phyloP scores from a whole-genome alignment of 2,113 vertebrate species.

The Amphilophus citrinellus region DNA sequence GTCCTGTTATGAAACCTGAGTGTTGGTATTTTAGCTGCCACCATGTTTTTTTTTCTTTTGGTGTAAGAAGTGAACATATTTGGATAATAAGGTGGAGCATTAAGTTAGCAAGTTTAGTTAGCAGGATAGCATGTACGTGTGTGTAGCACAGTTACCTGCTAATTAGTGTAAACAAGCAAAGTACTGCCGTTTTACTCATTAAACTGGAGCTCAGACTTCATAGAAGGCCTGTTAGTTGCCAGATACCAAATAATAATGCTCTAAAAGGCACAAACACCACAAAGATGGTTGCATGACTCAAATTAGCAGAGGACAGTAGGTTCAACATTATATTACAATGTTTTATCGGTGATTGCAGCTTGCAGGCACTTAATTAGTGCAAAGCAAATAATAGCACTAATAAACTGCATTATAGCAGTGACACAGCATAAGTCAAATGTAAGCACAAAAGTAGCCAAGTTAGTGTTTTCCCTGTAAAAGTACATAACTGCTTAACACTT shows the following conservation, averaged over 20 bases:
- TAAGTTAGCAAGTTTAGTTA: no score
- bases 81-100: not conserved
- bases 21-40: not conserved
- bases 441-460: not conserved
- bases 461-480: not conserved
- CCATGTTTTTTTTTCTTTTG: not conserved
- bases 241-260: not conserved
- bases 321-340: no score
- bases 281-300: not conserved
- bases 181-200: no score
- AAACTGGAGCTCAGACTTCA: not conserved
- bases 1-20: not conserved
- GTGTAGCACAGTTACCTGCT: no score
- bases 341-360: no score
- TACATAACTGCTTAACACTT: fast-evolving
- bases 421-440: not conserved
- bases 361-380: not conserved
- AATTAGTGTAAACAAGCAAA: no score
- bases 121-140: no score
- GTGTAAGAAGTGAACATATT: not conserved
- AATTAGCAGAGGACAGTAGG: no score
- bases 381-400: not conserved
- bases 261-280: not conserved
- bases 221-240: not conserved
- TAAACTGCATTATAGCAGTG: not conserved